Evolutionary conservation across 2,113 vertebrate genomes (phyloP).

Genomic region (Tupaia tana): DNA sequence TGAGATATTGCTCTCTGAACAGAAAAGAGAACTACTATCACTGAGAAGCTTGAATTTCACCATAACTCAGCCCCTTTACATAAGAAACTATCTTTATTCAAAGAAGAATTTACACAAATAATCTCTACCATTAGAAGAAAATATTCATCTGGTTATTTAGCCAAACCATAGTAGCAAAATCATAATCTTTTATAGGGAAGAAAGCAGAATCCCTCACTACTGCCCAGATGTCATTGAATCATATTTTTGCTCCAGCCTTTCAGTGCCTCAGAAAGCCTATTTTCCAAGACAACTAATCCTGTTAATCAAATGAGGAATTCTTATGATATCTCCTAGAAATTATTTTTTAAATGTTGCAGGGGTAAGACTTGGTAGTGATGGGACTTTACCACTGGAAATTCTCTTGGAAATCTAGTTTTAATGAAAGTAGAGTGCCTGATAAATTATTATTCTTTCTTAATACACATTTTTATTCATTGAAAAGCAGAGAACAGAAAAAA

Average conservation of each 20-base stretch:
- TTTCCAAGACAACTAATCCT: conserved; percentile 21
- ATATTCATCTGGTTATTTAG: background rate
- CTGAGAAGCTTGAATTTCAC: background rate
- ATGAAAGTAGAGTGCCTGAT: background rate
- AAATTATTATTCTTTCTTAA: background rate
- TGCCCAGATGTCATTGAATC: background rate
- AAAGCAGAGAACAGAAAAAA: background rate
- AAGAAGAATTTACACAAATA: background rate
- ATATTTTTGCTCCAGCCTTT: background rate
- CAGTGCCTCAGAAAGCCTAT: background rate
- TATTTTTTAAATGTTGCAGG: conserved; percentile 23
- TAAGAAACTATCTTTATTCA: background rate
- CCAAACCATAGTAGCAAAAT: background rate
- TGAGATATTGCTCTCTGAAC: background rate
- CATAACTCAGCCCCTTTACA: background rate
- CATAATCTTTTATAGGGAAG: background rate
- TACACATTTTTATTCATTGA: background rate
- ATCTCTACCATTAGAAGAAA: background rate
- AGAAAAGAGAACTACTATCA: background rate
- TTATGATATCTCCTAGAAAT: background rate
- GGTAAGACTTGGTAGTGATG: background rate
- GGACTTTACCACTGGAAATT: background rate
- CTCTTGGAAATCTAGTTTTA: conserved; percentile 10
- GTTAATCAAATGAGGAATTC: conserved; percentile 25
- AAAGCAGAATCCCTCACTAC: background rate